Base-by-base conservation (phyloP, 1,140 invertebrate genomes). In the Geopemphigus sp. region DNA sequence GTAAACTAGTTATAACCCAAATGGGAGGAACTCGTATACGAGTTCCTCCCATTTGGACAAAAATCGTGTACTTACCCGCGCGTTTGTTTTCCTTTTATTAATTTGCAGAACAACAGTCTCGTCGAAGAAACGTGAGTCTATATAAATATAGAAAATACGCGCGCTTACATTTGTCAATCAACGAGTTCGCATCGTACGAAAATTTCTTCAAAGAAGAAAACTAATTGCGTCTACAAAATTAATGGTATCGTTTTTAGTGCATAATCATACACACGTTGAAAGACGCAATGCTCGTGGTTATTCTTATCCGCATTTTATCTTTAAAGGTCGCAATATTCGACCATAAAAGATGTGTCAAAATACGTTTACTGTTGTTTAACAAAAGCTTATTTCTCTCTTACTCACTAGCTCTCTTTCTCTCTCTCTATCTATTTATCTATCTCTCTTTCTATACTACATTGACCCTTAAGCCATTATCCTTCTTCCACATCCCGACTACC, bases 291-390 rank as follows among this genome's bases (percentile, higher is more conserved):
- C 15, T 68, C 24, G 32, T 8, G 26, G 66, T 68, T 26, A 10
- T 24, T 68, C n/a, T n/a, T n/a, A n/a, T n/a, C n/a, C n/a, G n/a
- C n/a, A 24, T 68, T 68, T 47, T 68, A 50, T 68, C 39, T 68
- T 68, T 50, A 68, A 68, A 68, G 39, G 45, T 68, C 24, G 45
- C 39, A 50, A 68, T 68, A 68, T 39, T 50, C 1, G 66, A 68
- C 14, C 66, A 68, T 68, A 50, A 68, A 68, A 68, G 66, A 68
- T 50, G 66, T 29, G 24, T 72, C 47, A 72, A 72, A 72, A 72
- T 54, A 54, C 68, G 68, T 61, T 63, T 63, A 47, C 24, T 63
- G 54, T 78, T 78, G 57, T 78, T 78, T 78, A 78, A 78, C 74
- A 59, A 78, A 78, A 78, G 74, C 32, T 63, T 39, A 39, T 39